Evolutionary conservation across 2,113 vertebrate genomes (phyloP), one percentile per base, ranked within the genome.

Genomic region (Chionodraco myersi): DNA sequence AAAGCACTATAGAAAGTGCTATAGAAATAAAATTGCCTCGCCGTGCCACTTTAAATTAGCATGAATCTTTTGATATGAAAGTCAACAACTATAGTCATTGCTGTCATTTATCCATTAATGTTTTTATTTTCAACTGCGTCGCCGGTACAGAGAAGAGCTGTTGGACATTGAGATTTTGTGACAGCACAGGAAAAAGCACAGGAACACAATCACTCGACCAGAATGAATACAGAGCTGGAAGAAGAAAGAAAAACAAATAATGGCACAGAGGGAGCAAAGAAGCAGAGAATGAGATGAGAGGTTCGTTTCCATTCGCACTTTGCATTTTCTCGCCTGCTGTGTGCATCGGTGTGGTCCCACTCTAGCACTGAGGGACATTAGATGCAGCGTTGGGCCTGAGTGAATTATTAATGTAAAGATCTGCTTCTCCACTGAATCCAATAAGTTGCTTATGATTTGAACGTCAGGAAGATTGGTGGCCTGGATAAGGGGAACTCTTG

Each of bases 381-480:
- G 78, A 86, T 76, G 85, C 80, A 80, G 85, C 69, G 60, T 23
- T 9, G 34, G 36, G 85, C 76, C 80, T 44, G 84, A 90, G 83
- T 94, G 86, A 92, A 93, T 90, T 93, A 93, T 94, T 93, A 92
- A 94, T 91, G 88, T 82, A 82, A 83, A 91, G 70, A 88, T 92
- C 80, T 88, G 59, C 71, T 83, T 83, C 81, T 85, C 83, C 75
- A 60, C 75, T 26, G 75, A 90, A 92, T 91, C 79, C 88, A 90
- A 91, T 94, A 89, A 90, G 79, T 84, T 74, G 71, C 80, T 80
- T 84, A 88, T 92, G 93, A 93, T 93, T 88, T 72, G 90, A 64
- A 90, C 89, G 92, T 92, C 91, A 86, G 80, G 86, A 72, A 87
- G 89, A 93, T 89, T 68, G 86, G 86, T 87, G 16, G 86, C 85